Conservation (phyloP, 2,888 invertebrate genomes). For the Meghimatium bilineatum region DNA sequence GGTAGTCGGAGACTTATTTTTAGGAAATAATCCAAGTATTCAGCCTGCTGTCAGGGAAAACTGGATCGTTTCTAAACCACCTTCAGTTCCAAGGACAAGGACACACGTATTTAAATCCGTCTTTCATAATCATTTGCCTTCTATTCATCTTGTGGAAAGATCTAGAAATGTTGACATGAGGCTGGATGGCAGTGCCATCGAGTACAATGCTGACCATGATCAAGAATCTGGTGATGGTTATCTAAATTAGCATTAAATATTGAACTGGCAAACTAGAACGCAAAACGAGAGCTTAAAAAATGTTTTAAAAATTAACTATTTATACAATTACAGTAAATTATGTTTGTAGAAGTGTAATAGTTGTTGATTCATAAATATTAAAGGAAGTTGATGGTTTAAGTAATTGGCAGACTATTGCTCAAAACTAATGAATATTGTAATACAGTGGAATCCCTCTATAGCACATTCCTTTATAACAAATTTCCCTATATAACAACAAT, state of each 20-base stretch:
- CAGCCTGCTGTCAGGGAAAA: constrained; percentile 36
- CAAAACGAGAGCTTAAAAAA: too few relatives aligned
- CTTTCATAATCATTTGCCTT: constrained; percentile 56
- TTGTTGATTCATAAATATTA: too few relatives aligned
- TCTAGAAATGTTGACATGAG: constrained; percentile 17
- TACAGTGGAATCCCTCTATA: too few relatives aligned
- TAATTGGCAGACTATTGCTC: too few relatives aligned
- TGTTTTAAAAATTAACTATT: too few relatives aligned
- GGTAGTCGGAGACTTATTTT: constrained; percentile 26
- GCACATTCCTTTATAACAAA: too few relatives aligned
- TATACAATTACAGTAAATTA: too few relatives aligned
- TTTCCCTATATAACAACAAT: too few relatives aligned
- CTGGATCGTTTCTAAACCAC: constrained; percentile 1
- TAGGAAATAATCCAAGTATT: constrained; percentile 34
- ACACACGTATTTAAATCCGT: constrained; percentile 53
- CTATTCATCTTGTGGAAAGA: background rate
- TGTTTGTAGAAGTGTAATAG: too few relatives aligned
- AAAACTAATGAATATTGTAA: too few relatives aligned
- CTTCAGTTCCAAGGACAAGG: background rate
- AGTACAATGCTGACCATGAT: constrained; percentile 1
- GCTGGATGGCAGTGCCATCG: constrained; percentile 25
- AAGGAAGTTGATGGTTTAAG: too few relatives aligned
- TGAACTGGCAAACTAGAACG: too few relatives aligned
- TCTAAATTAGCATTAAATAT: background rate
- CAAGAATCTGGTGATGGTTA: background rate